These are phyloP conservation scores for Limonius californicus DNA, from an alignment of 1,140 invertebrate species.

Conservation along the genomic window DNA sequence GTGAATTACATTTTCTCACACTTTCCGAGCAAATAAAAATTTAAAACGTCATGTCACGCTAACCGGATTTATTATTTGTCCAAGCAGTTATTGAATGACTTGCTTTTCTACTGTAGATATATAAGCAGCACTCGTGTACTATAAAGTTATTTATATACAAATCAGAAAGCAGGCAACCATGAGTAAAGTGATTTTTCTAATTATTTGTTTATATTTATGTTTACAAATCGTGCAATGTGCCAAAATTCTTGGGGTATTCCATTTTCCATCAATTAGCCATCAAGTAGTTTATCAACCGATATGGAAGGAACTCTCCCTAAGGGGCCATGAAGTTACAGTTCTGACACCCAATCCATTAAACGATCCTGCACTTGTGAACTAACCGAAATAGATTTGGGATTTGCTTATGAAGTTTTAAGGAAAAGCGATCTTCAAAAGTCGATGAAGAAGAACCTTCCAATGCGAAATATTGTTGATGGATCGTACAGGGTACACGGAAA, in stretches of 20 bases:
- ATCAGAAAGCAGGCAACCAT: too few relatives aligned
- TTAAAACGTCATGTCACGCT: too few relatives aligned
- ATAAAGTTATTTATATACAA: too few relatives aligned
- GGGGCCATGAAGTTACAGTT: slow-evolving; percentile 45
- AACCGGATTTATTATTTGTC: too few relatives aligned
- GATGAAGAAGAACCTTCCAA: not conserved
- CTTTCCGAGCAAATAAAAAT: too few relatives aligned
- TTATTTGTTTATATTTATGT: too few relatives aligned
- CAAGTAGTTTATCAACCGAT: slow-evolving; percentile 18
- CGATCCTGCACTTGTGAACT: slow-evolving; percentile 34
- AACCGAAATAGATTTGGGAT: slow-evolving; percentile 39
- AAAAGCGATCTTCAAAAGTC: slow-evolving; percentile 5
- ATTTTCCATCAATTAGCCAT: slow-evolving; percentile 16
- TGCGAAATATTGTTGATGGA: not conserved
- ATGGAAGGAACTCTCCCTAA: slow-evolving; percentile 31
- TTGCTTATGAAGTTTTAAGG: not conserved
- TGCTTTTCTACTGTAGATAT: too few relatives aligned
- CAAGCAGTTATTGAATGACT: too few relatives aligned
- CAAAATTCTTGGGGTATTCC: slow-evolving; percentile 11
- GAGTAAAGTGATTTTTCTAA: too few relatives aligned
- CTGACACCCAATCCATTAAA: slow-evolving; percentile 43
- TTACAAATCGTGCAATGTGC: slow-evolving; percentile 6
- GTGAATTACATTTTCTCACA: too few relatives aligned
- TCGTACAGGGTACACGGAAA: slow-evolving; percentile 15
- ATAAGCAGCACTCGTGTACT: too few relatives aligned